These are phyloP conservation scores for Sogatella furcifera DNA, from an alignment of 1,140 invertebrate genomes.

Conservation along the genomic window DNA sequence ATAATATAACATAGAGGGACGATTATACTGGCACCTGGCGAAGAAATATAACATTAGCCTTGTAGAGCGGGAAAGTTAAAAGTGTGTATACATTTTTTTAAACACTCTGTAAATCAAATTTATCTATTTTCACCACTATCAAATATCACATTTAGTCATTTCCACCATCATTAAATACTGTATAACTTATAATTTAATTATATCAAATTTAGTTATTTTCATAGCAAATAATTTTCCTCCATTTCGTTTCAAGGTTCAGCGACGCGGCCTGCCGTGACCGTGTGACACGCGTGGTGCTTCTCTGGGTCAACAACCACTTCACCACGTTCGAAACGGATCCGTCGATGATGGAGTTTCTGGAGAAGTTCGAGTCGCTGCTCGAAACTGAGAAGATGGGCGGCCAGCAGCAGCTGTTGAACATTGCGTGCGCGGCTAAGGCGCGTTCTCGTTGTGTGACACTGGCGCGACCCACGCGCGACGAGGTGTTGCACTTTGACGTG, in stretches of 20 bases:
- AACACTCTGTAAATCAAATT: no score
- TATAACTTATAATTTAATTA: no score
- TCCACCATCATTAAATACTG: no score
- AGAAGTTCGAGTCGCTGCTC: slow-evolving; percentile 78
- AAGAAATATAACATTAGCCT: no score
- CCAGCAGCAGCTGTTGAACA: slow-evolving; percentile 71
- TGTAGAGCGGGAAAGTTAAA: no score
- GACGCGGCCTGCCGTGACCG: slow-evolving; percentile 71
- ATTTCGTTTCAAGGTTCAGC: slow-evolving; percentile 42
- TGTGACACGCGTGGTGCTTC: slow-evolving; percentile 85
- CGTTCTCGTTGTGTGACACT: slow-evolving; percentile 81
- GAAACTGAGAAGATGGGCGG: slow-evolving; percentile 78
- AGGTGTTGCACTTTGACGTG: slow-evolving; percentile 87
- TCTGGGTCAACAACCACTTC: slow-evolving; percentile 99
- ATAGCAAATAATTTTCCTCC: no score
- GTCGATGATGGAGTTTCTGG: slow-evolving; percentile 92
- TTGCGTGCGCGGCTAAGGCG: slow-evolving; percentile 94
- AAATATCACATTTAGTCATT: no score
- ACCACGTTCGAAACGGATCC: slow-evolving; percentile 97
- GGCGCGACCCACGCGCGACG: slow-evolving; percentile 80
- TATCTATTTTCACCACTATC: no score
- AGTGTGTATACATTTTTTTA: no score
- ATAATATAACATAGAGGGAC: no score
- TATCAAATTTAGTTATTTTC: no score
- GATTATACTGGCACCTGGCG: no score